Conservation (phyloP, 2,113 vertebrate species). For the Myrmecobius fasciatus region DNA sequence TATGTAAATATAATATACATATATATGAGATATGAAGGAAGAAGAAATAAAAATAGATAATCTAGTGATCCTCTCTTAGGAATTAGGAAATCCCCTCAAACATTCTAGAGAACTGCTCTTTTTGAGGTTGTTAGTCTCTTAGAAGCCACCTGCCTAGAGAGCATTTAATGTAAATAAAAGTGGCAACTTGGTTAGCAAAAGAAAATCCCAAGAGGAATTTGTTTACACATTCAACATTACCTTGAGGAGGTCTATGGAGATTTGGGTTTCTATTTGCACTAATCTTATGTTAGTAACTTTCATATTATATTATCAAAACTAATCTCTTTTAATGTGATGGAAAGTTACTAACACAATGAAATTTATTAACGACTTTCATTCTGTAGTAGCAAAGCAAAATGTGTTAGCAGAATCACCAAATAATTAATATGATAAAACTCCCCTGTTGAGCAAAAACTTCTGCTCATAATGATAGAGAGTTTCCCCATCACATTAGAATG, state of each 20-base stretch:
- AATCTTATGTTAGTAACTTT: conserved; percentile 82
- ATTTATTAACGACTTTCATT: conserved; percentile 51
- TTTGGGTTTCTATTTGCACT: conserved; percentile 80
- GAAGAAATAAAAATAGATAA: conserved; percentile 27
- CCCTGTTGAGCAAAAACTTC: conserved; percentile 76
- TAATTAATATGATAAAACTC: conserved; percentile 79
- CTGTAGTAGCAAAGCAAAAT: conserved; percentile 74
- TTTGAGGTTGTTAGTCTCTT: background rate
- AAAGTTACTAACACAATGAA: conserved; percentile 86
- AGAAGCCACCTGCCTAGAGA: conserved; percentile 55
- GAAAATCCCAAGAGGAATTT: conserved; percentile 68
- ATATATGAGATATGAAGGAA: background rate
- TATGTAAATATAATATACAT: too few relatives aligned
- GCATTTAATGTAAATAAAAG: conserved; percentile 40
- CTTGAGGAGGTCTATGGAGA: conserved; percentile 81
- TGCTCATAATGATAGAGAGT: conserved; percentile 70
- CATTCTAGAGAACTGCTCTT: background rate
- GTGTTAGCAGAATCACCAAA: conserved; percentile 82
- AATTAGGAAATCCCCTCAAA: background rate
- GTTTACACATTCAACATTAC: conserved; percentile 80
- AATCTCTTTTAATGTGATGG: conserved; percentile 84
- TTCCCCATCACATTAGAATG: background rate
- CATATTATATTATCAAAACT: conserved; percentile 85
- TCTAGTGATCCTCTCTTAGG: background rate
- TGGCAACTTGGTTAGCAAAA: conserved; percentile 67